Conservation (phyloP, 2,888 invertebrate genomes). For the Caenorhabditis afra region DNA sequence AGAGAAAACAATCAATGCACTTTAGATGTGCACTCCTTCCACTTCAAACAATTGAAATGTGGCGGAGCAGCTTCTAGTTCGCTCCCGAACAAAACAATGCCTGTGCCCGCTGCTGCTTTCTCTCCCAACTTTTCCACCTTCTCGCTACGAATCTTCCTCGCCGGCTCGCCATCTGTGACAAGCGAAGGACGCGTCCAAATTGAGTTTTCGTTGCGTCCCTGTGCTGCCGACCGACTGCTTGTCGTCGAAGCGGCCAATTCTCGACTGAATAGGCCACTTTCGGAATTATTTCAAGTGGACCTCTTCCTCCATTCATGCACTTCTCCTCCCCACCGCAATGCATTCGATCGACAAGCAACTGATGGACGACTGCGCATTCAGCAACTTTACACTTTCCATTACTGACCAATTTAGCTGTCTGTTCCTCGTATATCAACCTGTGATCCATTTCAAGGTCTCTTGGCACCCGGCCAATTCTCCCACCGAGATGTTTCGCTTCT, state of each 20-base stretch:
- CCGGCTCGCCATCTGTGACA: constrained; percentile 20
- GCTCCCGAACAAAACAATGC: constrained; percentile 41
- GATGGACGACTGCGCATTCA: background rate
- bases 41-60: constrained; percentile 54
- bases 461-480: constrained; percentile 37
- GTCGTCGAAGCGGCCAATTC: constrained; percentile 39
- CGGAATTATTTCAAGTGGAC: constrained; percentile 55
- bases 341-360: constrained; percentile 26
- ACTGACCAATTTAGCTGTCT: constrained; percentile 21
- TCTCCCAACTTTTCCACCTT: background rate
- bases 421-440: constrained; percentile 28
- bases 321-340: constrained; percentile 15
- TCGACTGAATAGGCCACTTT: constrained; percentile 57
- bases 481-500: constrained; percentile 1
- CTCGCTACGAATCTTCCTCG: background rate
- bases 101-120: constrained; percentile 9
- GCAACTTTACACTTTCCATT: constrained; percentile 21
- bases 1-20: constrained; percentile 46
- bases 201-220: constrained; percentile 38
- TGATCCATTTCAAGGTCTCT: constrained; percentile 28
- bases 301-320: constrained; percentile 34
- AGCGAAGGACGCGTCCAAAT: constrained; percentile 32
- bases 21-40: constrained; percentile 42
- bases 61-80: constrained; percentile 40
- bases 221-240: constrained; percentile 5